Evolutionary conservation across 2,113 vertebrate genomes (phyloP).

Genomic region (Laticauda colubrina): DNA sequence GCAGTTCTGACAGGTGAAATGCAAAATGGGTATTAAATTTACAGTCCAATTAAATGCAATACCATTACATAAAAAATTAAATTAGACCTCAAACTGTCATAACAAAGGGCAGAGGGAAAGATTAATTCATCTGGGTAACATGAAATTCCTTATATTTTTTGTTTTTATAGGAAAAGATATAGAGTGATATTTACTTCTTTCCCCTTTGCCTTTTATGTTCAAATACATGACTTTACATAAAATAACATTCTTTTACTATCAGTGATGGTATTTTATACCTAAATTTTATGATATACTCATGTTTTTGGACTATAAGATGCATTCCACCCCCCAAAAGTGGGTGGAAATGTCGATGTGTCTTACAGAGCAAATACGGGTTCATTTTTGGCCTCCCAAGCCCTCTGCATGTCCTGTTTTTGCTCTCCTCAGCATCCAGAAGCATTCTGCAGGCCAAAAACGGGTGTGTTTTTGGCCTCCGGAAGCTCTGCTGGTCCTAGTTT

Average conservation of each 20-base stretch:
- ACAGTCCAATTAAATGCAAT: slow-evolving; percentile 6
- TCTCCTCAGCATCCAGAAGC: too few relatives aligned
- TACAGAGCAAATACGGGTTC: too few relatives aligned
- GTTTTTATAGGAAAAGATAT: not conserved
- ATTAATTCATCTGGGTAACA: slow-evolving; percentile 12
- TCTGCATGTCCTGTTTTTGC: too few relatives aligned
- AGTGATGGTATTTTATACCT: not conserved
- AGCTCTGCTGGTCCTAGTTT: too few relatives aligned
- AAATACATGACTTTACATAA: not conserved
- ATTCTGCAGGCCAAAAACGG: too few relatives aligned
- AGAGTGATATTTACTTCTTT: not conserved
- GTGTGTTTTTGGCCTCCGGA: too few relatives aligned
- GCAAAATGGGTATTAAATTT: slow-evolving; percentile 32
- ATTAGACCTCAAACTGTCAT: slow-evolving; percentile 28
- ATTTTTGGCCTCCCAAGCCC: too few relatives aligned
- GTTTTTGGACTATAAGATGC: too few relatives aligned
- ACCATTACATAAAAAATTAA: slow-evolving; percentile 10
- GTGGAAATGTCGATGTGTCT: too few relatives aligned
- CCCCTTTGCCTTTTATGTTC: not conserved
- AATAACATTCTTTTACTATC: not conserved
- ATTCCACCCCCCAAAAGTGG: too few relatives aligned
- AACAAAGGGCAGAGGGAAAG: not conserved
- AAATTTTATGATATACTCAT: not conserved
- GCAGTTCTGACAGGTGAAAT: slow-evolving; percentile 26
- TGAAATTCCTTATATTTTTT: not conserved